Percentiles rank a stretch among this genome's conserved stretches.
Conservation (phyloP, 2,797 vertebrate genomes). For the Nothura maculosa region DNA sequence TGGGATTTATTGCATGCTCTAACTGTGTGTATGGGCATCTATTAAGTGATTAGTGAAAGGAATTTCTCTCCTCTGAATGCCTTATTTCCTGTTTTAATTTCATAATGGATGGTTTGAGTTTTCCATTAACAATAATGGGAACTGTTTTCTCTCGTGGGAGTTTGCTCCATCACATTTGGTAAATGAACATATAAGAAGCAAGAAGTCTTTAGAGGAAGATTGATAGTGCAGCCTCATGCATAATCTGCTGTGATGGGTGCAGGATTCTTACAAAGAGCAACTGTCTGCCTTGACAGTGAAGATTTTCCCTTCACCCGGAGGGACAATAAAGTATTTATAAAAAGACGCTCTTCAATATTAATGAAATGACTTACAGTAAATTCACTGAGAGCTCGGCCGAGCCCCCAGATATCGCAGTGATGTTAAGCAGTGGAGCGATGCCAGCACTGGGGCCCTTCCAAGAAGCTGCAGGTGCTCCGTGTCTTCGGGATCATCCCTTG, state of each 20-base stretch:
- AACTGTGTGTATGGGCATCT: not conserved
- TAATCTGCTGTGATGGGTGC: not conserved
- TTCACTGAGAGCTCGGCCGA: not conserved
- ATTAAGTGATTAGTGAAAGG: not conserved
- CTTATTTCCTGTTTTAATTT: constrained; percentile 4
- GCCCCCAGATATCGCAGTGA: not conserved
- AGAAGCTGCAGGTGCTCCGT: not conserved
- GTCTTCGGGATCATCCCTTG: not conserved
- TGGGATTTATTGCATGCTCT: not conserved
- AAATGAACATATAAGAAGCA: not conserved
- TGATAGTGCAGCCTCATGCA: not conserved
- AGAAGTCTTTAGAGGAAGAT: not conserved
- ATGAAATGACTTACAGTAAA: not conserved
- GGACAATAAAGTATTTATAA: not conserved
- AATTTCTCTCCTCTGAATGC: not conserved
- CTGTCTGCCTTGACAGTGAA: not conserved
- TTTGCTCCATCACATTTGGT: not conserved
- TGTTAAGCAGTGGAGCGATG: not conserved
- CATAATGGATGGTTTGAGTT: constrained; percentile 15
- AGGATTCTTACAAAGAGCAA: fast-evolving
- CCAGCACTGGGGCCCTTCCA: not conserved
- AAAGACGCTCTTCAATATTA: not conserved
- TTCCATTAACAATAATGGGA: not conserved
- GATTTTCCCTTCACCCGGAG: not conserved
- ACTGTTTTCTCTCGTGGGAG: not conserved